Base-by-base conservation (phyloP, 1,140 invertebrate species). In the Drosophila mojavensis region DNA sequence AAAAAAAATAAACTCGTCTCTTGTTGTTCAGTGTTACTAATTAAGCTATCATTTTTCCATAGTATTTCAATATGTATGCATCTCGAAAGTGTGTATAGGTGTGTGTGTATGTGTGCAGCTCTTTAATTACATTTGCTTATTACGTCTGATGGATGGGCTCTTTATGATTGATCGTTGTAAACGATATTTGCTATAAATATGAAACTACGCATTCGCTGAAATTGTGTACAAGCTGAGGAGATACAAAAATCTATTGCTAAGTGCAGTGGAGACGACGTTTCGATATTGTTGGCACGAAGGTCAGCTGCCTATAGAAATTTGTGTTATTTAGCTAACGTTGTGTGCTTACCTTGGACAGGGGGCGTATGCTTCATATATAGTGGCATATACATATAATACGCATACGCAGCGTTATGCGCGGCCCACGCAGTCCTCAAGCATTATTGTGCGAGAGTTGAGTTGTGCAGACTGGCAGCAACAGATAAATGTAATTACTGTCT, bases 401-500 rank as follows among this genome's bases (percentile, higher is more conserved):
- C 60, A 88, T 88, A 88, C 83, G 83, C 76, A 74, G 53, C 47
- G 69, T 71, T 68, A 85, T 64, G 68, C 43, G 20, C 61, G 33
- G 43, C 58, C 76, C 54, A 62, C 67, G 48, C 66, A 48, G 26
- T 56, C 43, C 56, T 48, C 53, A 33, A 75, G 71, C 53, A 51
- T 75, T 63, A 10, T 39, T 39, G 36, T 11, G 10, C 10, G 15
- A 15, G 15, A 15, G 48, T 76, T 75, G 64, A 69, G 65, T 50
- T 58, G 60, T 24, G 60, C 74, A 65, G 64, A 69, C 84, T 88
- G 84, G 48, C 66, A 79, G 62, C 75, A 78, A 77, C 81, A 89
- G 85, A 90, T 89, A 89, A 89, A 85, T 79, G 86, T 90, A 90
- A 89, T 90, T 90, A 84, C 78, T 70, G 85, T 75, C 85, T 81